Conservation (phyloP, 2,797 vertebrate species). For the Rhabdophis nuchalis region DNA sequence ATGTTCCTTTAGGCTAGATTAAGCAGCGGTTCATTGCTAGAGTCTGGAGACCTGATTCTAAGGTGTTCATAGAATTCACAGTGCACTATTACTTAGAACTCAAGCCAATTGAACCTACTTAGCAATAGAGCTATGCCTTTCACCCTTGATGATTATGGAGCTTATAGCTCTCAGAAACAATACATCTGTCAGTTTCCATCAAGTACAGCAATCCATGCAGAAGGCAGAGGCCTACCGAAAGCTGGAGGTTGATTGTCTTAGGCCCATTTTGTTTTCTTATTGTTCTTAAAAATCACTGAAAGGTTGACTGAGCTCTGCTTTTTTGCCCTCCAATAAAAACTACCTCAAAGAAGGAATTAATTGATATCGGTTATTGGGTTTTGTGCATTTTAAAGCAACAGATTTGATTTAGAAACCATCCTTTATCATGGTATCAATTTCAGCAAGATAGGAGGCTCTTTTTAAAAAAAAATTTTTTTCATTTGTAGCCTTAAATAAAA, state of each 20-base stretch:
- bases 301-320: constrained; percentile 72
- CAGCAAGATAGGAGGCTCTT: constrained; percentile 65
- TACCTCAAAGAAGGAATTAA: constrained; percentile 78
- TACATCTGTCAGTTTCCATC: constrained; percentile 97
- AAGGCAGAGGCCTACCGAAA: constrained; percentile 85
- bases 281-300: constrained; percentile 80
- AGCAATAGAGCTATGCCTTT: constrained; percentile 90
- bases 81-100: constrained; percentile 94
- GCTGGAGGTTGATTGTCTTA: constrained; percentile 83
- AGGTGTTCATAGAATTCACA: constrained; percentile 88
- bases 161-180: constrained; percentile 96
- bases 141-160: constrained; percentile 91
- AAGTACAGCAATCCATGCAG: constrained; percentile 90
- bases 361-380: constrained; percentile 77
- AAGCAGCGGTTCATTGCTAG: constrained; percentile 88
- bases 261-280: constrained; percentile 80
- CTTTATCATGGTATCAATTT: constrained; percentile 71
- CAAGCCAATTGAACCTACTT: constrained; percentile 98
- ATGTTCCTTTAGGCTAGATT: constrained; percentile 96
- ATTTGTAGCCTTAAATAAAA: constrained; percentile 43
- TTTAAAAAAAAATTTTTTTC: constrained; percentile 28
- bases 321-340: constrained; percentile 65
- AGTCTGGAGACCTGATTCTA: constrained; percentile 85
- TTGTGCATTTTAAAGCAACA: constrained; percentile 56
- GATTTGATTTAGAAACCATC: constrained; percentile 72